phyloP scores from a whole-genome alignment of 2,888 invertebrate species.

The Ochlodes sylvanus region DNA sequence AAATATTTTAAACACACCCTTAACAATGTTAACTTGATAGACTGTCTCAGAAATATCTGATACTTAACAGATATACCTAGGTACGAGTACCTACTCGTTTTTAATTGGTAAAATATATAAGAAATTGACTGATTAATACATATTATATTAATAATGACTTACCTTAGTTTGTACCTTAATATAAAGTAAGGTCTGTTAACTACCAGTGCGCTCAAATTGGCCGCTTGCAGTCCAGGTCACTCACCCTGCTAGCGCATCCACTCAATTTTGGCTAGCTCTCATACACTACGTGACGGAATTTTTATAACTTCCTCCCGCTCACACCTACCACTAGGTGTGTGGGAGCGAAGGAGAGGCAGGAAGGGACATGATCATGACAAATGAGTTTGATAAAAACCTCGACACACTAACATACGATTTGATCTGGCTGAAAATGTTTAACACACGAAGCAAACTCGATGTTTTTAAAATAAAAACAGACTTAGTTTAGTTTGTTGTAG shows the following conservation, averaged over 20 bases:
- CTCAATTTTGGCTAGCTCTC: slow-evolving; percentile 71
- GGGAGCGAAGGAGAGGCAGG: slow-evolving; percentile 52
- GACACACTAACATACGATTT: slow-evolving; percentile 43
- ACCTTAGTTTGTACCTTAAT: too few species aligned
- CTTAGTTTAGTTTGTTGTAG: background rate
- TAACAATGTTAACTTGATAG: too few species aligned
- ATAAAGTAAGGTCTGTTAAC: background rate
- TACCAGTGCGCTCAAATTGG: slow-evolving; percentile 22
- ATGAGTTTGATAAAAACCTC: slow-evolving; percentile 49
- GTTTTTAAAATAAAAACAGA: background rate
- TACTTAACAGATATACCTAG: too few species aligned
- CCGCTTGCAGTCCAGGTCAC: slow-evolving; percentile 62
- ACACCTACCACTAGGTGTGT: slow-evolving; percentile 46
- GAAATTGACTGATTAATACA: too few species aligned
- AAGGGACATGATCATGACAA: slow-evolving; percentile 50
- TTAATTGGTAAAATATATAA: too few species aligned
- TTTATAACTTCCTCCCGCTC: slow-evolving; percentile 68
- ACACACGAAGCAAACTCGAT: background rate
- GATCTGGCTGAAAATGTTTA: slow-evolving; percentile 26
- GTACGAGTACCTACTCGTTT: too few species aligned
- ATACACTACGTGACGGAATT: slow-evolving; percentile 74
- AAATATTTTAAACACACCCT: too few species aligned
- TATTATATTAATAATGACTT: too few species aligned
- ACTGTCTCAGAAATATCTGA: too few species aligned
- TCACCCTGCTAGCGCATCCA: slow-evolving; percentile 60